Evolutionary conservation across 2,797 vertebrate genomes (phyloP).

Genomic region (Orestias chungarensis): DNA sequence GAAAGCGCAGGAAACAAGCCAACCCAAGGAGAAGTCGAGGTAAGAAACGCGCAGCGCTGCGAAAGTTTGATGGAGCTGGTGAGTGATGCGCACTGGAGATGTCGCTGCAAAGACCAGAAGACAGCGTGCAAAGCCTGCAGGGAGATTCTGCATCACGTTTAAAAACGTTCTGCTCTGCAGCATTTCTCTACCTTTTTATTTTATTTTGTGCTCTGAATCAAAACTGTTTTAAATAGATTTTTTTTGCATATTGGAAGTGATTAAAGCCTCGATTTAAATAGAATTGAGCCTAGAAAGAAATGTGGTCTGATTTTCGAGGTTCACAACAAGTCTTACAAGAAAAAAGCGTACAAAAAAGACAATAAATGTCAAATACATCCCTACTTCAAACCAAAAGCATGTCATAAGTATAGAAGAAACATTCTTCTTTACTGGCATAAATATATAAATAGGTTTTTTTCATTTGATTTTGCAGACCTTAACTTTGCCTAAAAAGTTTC

Average conservation of each 20-base stretch:
- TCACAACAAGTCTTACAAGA: neutral
- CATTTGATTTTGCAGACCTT: too few species aligned
- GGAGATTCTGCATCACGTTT: neutral
- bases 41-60: constrained; percentile 55
- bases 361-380: neutral
- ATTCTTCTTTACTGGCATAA: neutral
- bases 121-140: neutral
- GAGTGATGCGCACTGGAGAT: constrained; percentile 39
- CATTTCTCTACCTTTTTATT: too few species aligned
- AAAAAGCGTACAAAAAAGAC: neutral
- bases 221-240: neutral
- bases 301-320: constrained; percentile 5
- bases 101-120: constrained; percentile 27
- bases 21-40: constrained; percentile 84
- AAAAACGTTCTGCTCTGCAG: neutral
- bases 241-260: neutral
- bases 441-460: too few species aligned
- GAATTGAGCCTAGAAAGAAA: too few species aligned
- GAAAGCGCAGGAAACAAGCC: constrained; percentile 84
- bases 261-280: too few species aligned
- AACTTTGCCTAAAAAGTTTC: neutral
- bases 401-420: neutral
- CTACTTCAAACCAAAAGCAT: too few species aligned
- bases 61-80: constrained; percentile 49
- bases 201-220: neutral